Base-by-base conservation (phyloP, 1,140 invertebrate genomes). In the Pantala flavescens region DNA sequence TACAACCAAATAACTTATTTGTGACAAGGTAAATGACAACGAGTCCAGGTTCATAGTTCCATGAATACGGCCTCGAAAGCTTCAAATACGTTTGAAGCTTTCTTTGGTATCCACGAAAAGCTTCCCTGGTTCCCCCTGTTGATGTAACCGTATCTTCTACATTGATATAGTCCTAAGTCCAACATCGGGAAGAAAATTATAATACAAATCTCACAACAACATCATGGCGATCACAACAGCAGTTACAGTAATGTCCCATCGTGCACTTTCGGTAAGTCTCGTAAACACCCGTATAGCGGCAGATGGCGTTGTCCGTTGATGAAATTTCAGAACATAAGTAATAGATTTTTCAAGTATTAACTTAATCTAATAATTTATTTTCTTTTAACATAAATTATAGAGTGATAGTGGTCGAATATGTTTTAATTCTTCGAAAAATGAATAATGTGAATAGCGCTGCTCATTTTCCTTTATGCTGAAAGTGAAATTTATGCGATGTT, bases 41-140 rank as follows among this genome's bases (percentile, higher is more conserved):
- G 94, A 92, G 89, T 96, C 94, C 89, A 96, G 93, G 93, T 96
- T 96, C 95, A 97, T 97, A 94, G 91, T 96, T 96, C 93, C 91
- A 94, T 94, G 89, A 92, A 92, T 86, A 85, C 87, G 84, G 87
- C 87, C 85, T 88, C 87, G 88, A 89, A 89, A 89, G 88, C 88
- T 90, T 91, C 90, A 91, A 91, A 90, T 86, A 86, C 83, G 85
- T 89, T 91, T 91, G 90, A 91, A 91, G 90, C 90, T 91, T 91
- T 89, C 88, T 88, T 87, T 84, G 85, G 85, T 86, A 86, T 86
- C 84, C 86, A 87, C 86, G 84, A 86, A 84, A 84, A 84, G 82
- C 83, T 84, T 84, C 84, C 85, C 83, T 83, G 83, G 81, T 81
- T 81, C 83, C 84, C 85, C 81, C 85, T 84, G 83, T 83, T 82